Base-by-base conservation (phyloP, 2,888 invertebrate genomes). In the Epinotia nisella region DNA sequence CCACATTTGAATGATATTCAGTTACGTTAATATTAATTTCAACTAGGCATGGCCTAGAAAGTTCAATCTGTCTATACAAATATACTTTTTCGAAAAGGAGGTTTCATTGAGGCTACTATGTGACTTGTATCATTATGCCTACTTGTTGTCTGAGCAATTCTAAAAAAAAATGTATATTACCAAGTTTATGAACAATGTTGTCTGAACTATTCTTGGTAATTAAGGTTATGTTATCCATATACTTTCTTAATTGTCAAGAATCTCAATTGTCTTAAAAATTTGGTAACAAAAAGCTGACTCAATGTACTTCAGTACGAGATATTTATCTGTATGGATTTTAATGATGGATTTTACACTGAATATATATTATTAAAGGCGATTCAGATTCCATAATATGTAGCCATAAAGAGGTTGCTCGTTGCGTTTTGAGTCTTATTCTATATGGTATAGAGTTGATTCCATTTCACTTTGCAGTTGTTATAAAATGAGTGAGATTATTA, bases 271-370 rank as follows among this genome's bases (percentile, higher is more conserved):
- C n/a, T n/a, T n/a, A n/a, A n/a, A n/a, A n/a, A n/a, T n/a, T n/a
- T n/a, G n/a, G n/a, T n/a, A n/a, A n/a, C n/a, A n/a, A n/a, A n/a
- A n/a, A n/a, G n/a, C n/a, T n/a, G n/a, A n/a, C n/a, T n/a, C n/a
- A n/a, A n/a, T n/a, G n/a, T 39, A 55, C 4, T 19, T 55, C 39
- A n/a, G n/a, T 55, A 15, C 55, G 39, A 41, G 53, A 21, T 62
- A 62, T 62, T 24, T 65, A 39, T 65, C 53, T 53, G 3, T 15
- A 65, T 39, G 55, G 65, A 65, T 19, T n/a, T n/a, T n/a, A n/a
- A n/a, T 64, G 64, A 5, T 64, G 19, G 35, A 19, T 11, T 45
- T 21, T 45, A 45, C 45, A 15, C 11, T 10, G 9, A 45, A 45
- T 45, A 45, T 3, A 45, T 13, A 13, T n/a, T n/a, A n/a, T n/a